Evolutionary conservation across 2,113 vertebrate genomes (phyloP).

Genomic region (Pseudois nayaur): DNA sequence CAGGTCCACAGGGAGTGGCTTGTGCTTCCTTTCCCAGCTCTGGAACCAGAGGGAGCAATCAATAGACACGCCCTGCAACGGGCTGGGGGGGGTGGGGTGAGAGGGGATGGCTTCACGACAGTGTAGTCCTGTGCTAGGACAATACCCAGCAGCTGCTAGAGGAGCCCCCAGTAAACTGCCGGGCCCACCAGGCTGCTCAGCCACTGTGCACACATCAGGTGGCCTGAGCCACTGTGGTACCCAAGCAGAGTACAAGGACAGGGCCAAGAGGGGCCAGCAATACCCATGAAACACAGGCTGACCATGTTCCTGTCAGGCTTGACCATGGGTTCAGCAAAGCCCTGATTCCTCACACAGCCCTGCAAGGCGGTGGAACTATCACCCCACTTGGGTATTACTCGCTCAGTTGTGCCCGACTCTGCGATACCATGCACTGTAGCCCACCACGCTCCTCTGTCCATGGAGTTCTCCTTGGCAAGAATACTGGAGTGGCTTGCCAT

Average conservation of each 20-base stretch:
- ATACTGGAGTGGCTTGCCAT: background rate
- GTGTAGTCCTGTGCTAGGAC: conserved; percentile 68
- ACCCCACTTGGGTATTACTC: background rate
- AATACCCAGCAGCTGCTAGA: background rate
- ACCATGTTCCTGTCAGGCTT: fast-evolving
- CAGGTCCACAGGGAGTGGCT: background rate
- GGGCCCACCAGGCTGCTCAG: background rate
- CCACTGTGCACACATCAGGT: fast-evolving
- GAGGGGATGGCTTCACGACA: conserved; percentile 49
- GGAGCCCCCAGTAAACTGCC: fast-evolving
- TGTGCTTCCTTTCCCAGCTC: conserved; percentile 7
- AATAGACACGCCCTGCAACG: conserved; percentile 65
- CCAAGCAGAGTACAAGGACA: background rate
- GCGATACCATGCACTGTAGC: background rate
- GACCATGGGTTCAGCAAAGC: background rate
- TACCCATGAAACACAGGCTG: background rate
- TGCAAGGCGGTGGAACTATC: background rate
- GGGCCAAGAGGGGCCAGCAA: background rate
- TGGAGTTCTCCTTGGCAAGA: background rate
- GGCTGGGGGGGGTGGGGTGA: background rate
- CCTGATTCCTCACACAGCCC: background rate
- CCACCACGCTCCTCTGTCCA: background rate
- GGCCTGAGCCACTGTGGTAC: background rate
- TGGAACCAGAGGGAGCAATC: conserved; percentile 42
- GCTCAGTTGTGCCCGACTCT: background rate